phyloP scores from a whole-genome alignment of 2,113 vertebrate genomes.

The Rhea pennata region DNA sequence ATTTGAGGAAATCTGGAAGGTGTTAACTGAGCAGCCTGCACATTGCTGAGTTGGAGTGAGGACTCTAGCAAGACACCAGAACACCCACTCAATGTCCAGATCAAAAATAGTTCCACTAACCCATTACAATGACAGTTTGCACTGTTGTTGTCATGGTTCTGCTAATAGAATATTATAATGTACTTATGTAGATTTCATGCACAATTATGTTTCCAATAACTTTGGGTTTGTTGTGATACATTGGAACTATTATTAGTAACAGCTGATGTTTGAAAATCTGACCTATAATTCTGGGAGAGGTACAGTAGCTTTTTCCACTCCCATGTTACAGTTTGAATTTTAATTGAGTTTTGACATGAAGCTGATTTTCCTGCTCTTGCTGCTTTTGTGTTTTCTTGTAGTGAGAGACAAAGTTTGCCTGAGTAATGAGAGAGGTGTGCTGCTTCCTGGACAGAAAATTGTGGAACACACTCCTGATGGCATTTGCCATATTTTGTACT shows the following conservation, averaged over 20 bases:
- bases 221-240: not conserved
- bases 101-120: not conserved
- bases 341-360: not conserved
- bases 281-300: not conserved
- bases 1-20: not conserved
- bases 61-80: not conserved
- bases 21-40: not conserved
- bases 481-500: conserved; percentile 84
- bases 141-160: not conserved
- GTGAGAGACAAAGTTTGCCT: conserved; percentile 92
- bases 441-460: conserved; percentile 91
- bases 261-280: not conserved
- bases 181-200: not conserved
- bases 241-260: not conserved
- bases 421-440: conserved; percentile 83
- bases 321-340: not conserved
- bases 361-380: not conserved
- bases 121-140: not conserved
- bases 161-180: not conserved
- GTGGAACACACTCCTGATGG: conserved; percentile 85
- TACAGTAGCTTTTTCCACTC: not conserved
- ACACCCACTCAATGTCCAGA: not conserved
- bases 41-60: not conserved
- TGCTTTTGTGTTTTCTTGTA: conserved; percentile 60
- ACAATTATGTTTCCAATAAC: not conserved